Evolutionary conservation across 2,888 invertebrate genomes (phyloP).

Genomic region (Protodeltote pygarga): DNA sequence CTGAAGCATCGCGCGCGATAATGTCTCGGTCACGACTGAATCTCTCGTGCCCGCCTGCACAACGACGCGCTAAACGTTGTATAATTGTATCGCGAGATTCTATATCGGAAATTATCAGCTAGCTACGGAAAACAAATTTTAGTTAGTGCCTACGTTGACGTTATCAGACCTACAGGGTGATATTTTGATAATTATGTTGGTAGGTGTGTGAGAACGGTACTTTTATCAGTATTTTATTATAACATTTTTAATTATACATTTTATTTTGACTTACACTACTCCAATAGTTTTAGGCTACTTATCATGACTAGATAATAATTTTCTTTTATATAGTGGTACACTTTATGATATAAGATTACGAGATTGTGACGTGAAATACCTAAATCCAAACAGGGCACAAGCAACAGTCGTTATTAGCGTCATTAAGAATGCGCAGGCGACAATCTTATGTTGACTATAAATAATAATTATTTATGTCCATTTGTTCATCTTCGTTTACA

Average conservation of each 20-base stretch:
- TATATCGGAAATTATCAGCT: constrained; percentile 84
- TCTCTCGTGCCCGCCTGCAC: constrained; percentile 68
- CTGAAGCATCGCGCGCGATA: constrained; percentile 85
- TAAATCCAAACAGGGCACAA: constrained; percentile 42
- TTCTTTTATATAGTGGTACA: constrained; percentile 39
- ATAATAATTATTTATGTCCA: constrained; percentile 51
- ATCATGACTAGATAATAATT: no score
- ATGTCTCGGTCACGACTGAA: constrained; percentile 84
- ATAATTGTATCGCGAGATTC: constrained; percentile 84
- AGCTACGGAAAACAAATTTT: constrained; percentile 79
- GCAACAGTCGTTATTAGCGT: constrained; percentile 32
- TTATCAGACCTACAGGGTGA: constrained; percentile 67
- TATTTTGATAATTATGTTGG: constrained; percentile 27
- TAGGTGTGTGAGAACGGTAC: constrained; percentile 1
- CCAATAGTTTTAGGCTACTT: constrained; percentile 17
- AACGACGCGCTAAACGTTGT: constrained; percentile 81
- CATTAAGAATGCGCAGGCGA: constrained; percentile 39
- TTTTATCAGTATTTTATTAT: not conserved
- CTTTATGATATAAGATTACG: constrained; percentile 48
- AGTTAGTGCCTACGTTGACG: constrained; percentile 74
- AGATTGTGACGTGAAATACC: constrained; percentile 39
- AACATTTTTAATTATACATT: not conserved
- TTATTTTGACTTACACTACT: constrained; percentile 2
- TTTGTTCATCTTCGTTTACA: constrained; percentile 39
- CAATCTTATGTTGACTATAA: constrained; percentile 40